phyloP scores from a whole-genome alignment of 2,888 invertebrate genomes.

The Prosopocoilus inquinatus region DNA sequence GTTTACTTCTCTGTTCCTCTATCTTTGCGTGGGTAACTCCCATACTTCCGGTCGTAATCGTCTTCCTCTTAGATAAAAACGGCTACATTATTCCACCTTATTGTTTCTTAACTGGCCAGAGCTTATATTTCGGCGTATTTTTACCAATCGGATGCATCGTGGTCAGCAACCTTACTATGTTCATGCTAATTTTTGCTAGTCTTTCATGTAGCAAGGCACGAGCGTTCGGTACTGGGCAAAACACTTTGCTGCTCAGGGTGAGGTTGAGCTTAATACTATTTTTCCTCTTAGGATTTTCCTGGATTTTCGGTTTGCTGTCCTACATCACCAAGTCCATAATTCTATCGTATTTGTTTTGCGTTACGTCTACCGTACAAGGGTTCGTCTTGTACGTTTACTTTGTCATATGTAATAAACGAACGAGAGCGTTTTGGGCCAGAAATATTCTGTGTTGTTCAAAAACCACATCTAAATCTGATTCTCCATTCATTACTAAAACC shows the following conservation, averaged over 20 bases:
- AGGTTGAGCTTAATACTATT: slow-evolving; percentile 57
- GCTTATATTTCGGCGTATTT: slow-evolving; percentile 54
- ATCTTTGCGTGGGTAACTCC: slow-evolving; percentile 62
- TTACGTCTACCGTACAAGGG: slow-evolving; percentile 57
- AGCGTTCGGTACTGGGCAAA: slow-evolving; percentile 50
- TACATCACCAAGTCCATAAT: slow-evolving; percentile 33
- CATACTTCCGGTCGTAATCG: slow-evolving; percentile 51
- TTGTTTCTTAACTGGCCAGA: slow-evolving; percentile 54
- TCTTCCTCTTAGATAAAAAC: slow-evolving; percentile 50
- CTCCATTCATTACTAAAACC: too few relatives aligned
- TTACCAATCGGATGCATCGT: slow-evolving; percentile 54
- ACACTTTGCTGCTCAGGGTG: slow-evolving; percentile 55
- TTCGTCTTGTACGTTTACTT: slow-evolving; percentile 58
- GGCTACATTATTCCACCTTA: slow-evolving; percentile 49
- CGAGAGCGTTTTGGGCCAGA: slow-evolving; percentile 53
- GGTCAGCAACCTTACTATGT: slow-evolving; percentile 56
- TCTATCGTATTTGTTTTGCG: slow-evolving; percentile 52
- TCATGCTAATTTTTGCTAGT: slow-evolving; percentile 54
- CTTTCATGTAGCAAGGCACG: slow-evolving; percentile 53
- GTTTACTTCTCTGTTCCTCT: slow-evolving; percentile 59
- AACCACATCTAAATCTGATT: too few relatives aligned
- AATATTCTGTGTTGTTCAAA: neutral
- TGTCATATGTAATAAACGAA: slow-evolving; percentile 56
- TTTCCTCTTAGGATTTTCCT: slow-evolving; percentile 58
- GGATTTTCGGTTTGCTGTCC: slow-evolving; percentile 56